phyloP scores from a whole-genome alignment of 2,888 invertebrate species.

The Punctoribates punctum region DNA sequence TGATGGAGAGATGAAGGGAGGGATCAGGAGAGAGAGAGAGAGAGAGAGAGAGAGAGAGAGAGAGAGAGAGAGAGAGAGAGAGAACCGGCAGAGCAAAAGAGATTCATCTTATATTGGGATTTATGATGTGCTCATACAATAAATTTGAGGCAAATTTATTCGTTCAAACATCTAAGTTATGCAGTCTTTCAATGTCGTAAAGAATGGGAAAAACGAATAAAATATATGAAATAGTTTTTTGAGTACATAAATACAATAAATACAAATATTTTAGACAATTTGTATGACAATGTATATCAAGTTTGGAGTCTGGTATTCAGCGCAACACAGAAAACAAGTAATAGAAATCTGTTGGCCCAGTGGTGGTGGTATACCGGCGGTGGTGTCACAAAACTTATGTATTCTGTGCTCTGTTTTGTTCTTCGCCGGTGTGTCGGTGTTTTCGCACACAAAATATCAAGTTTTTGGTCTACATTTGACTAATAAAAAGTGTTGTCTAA shows the following conservation, averaged over 20 bases:
- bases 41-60: neutral
- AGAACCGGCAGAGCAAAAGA: neutral
- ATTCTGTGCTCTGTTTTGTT: constrained; percentile 5
- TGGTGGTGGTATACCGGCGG: too few species aligned
- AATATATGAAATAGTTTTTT: constrained; percentile 10
- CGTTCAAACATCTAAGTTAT: constrained; percentile 24
- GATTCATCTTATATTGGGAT: constrained; percentile 24
- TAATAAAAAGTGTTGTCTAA: constrained; percentile 34
- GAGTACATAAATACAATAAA: constrained; percentile 27
- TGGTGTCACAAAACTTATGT: constrained; percentile 14
- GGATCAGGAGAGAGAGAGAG: neutral
- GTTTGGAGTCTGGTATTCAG: neutral
- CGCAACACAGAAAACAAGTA: neutral
- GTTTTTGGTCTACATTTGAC: constrained; percentile 21
- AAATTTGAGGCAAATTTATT: constrained; percentile 28
- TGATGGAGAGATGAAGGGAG: neutral
- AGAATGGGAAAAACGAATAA: neutral
- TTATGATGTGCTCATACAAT: constrained; percentile 8
- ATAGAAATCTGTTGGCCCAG: neutral
- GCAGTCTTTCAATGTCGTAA: neutral
- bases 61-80: neutral
- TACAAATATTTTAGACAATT: neutral
- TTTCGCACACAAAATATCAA: neutral
- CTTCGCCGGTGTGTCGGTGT: neutral
- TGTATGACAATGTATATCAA: constrained; percentile 11